Evolutionary conservation across 2,113 vertebrate genomes (phyloP), one percentile per base, ranked within the genome.

Genomic region (Caloenas nicobarica): DNA sequence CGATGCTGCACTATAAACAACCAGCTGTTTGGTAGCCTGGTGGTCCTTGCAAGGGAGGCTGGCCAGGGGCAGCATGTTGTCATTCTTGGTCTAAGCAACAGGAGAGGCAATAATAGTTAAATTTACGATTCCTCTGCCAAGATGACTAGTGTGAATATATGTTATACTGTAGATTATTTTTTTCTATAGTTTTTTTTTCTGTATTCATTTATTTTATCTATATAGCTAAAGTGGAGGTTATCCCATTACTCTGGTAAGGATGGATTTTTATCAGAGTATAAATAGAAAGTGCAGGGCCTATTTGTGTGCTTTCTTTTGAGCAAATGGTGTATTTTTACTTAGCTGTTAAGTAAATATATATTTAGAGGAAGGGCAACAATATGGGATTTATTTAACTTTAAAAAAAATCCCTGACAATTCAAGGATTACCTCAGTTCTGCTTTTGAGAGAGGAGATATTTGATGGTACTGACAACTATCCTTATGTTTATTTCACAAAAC

Each of bases 251-350:
- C 40, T 60, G 38, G 26, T 61, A 76, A 21, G 26, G 34, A 58
- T 33, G 78, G 65, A 61, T 88, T 93, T 86, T 85, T 85, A 65
- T 94, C 62, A 82, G 66, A 74, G n/a, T 40, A 82, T 72, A 88
- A 85, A 78, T 13, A 87, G 50, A 69, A 88, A 80, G 22, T 13
- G 34, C 28, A 86, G 22, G 60, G 57, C 60, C 65, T 64, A 8
- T 38, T 10, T 51, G 46, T 44, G 34, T 71, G 18, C 51, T 92
- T 81, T 56, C 72, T 71, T 93, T 74, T 60, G 11, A 94, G 22
- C 13, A 78, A 72, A 15, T 38, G 14, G 8, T 51, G 4, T 66
- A 57, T 70, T 94, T 82, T 86, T 44, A 56, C 29, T 79, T 79
- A 91, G 38, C 38, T 42, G 72, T 34, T 65, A 76, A 91, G 53